phyloP scores from a whole-genome alignment of 2,113 vertebrate species.

The Peucedramus taeniatus region DNA sequence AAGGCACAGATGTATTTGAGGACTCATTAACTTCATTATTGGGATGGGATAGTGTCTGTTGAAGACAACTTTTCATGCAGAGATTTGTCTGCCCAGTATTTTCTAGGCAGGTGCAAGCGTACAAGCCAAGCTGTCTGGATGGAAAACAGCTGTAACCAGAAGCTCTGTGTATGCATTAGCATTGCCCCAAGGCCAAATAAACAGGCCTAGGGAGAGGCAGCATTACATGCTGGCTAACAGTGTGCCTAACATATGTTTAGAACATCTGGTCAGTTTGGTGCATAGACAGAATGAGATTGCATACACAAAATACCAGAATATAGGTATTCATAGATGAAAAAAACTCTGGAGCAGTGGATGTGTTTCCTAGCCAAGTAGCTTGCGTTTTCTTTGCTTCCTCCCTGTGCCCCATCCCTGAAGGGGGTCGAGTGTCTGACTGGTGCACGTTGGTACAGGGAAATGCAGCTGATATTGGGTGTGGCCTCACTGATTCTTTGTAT shows the following conservation, averaged over 20 bases:
- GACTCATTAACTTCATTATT: not conserved
- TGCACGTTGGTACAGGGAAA: not conserved
- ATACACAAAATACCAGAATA: not conserved
- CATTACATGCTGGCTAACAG: not conserved
- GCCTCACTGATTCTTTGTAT: not conserved
- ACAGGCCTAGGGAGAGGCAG: not conserved
- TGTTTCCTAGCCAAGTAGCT: not conserved
- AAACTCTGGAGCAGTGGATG: not conserved
- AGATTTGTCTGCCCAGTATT: not conserved
- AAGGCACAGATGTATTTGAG: not conserved
- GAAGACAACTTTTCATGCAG: not conserved
- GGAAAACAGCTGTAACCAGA: constrained; percentile 45
- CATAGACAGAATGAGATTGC: not conserved
- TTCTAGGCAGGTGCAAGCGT: constrained; percentile 2
- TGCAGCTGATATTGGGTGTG: not conserved
- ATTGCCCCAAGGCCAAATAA: constrained; percentile 11
- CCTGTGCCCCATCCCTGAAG: not conserved
- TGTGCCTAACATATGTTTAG: not conserved
- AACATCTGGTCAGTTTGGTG: constrained; percentile 11
- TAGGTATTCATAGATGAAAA: not conserved
- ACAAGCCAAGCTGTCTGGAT: not conserved
- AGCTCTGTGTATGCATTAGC: constrained; percentile 3
- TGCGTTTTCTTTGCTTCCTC: not conserved
- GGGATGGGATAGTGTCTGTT: not conserved
- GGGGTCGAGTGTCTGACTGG: not conserved